Conservation (phyloP, 92 coral and sea anemone species). For the Palythoa caribaeorum region DNA sequence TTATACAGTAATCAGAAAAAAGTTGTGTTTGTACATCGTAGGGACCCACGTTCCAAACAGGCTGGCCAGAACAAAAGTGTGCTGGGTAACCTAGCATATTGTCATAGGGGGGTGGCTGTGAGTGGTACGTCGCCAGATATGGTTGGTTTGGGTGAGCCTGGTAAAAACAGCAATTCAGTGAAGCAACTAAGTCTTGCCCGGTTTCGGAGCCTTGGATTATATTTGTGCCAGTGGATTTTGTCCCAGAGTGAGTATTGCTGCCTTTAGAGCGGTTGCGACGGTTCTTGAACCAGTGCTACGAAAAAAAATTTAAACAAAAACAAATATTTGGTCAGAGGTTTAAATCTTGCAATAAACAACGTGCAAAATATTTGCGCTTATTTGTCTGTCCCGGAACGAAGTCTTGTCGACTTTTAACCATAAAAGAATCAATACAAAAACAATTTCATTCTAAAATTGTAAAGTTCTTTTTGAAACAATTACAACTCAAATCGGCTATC, state of each 20-base stretch:
- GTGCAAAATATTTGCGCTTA: too few species aligned
- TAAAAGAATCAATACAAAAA: too few species aligned
- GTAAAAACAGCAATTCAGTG: not conserved
- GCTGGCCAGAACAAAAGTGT: not conserved
- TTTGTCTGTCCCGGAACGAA: too few species aligned
- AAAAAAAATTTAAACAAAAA: not conserved
- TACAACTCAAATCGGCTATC: too few species aligned
- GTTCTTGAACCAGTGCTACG: constrained; percentile 35
- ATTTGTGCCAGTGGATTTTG: not conserved
- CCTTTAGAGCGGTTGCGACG: constrained; percentile 12
- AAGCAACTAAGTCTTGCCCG: not conserved
- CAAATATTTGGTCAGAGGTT: too few species aligned
- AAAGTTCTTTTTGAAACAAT: too few species aligned
- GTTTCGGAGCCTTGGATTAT: not conserved
- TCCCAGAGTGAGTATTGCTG: not conserved
- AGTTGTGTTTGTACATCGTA: not conserved
- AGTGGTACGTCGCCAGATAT: not conserved
- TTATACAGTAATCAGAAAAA: too few species aligned
- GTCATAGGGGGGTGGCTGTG: not conserved
- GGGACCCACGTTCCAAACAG: not conserved
- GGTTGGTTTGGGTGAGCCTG: not conserved
- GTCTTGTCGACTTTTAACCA: too few species aligned
- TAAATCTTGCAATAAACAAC: too few species aligned
- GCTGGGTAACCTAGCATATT: not conserved
- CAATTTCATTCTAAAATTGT: too few species aligned